Evolutionary conservation across 2,113 vertebrate species (phyloP).

Genomic region (Peromyscus polionotus): DNA sequence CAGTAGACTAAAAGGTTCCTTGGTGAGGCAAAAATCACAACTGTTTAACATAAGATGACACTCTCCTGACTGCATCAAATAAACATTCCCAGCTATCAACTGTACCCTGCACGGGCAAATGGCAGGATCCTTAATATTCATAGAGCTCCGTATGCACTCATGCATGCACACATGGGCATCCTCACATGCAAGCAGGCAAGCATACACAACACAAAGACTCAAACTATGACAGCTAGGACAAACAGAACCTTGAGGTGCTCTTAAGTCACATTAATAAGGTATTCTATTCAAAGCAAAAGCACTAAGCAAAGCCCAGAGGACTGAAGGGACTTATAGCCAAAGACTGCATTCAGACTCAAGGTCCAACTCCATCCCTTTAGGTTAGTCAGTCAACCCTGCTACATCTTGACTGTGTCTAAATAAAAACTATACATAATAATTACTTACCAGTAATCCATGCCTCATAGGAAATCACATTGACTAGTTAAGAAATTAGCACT

Average conservation of each 20-base stretch:
- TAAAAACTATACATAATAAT: not conserved
- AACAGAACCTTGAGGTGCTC: conserved; percentile 26
- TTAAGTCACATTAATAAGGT: not conserved
- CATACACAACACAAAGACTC: conserved; percentile 33
- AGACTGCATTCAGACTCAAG: not conserved
- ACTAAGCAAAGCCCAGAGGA: not conserved
- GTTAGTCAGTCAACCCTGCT: not conserved
- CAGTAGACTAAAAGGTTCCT: not conserved
- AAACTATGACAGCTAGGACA: conserved; percentile 40
- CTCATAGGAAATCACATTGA: not conserved
- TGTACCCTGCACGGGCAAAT: not conserved
- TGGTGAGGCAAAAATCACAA: conserved; percentile 46
- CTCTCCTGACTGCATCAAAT: conserved; percentile 18
- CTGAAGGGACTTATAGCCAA: not conserved
- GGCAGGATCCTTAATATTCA: conserved; percentile 46
- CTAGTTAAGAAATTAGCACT: conserved; percentile 18
- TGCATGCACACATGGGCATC: not conserved
- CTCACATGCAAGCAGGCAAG: not conserved
- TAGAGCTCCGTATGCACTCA: not conserved
- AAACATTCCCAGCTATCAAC: not conserved
- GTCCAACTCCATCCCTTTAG: not conserved
- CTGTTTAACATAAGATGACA: conserved; percentile 50
- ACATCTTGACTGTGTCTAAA: not conserved
- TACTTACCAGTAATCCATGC: not conserved
- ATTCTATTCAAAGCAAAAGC: conserved; percentile 50